Evolutionary conservation across 2,113 vertebrate genomes (phyloP).

Genomic region (Emydocephalus ijimae): DNA sequence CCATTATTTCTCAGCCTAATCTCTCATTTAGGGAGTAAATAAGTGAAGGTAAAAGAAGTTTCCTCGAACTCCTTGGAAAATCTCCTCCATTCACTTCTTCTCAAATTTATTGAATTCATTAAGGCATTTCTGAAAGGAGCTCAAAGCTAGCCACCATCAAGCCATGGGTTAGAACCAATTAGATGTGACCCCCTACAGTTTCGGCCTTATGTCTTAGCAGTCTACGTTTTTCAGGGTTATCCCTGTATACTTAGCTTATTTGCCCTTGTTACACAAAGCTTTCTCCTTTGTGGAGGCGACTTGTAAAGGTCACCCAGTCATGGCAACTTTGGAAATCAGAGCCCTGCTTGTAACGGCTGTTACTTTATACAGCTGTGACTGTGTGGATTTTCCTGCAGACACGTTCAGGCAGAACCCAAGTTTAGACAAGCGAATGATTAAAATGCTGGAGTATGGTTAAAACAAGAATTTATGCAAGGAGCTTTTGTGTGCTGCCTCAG

Average conservation of each 20-base stretch:
- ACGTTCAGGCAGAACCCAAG: not conserved
- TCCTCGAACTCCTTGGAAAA: not conserved
- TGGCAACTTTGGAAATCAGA: not conserved
- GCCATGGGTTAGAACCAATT: not conserved
- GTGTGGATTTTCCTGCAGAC: not conserved
- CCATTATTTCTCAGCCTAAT: not conserved
- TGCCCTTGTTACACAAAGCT: not conserved
- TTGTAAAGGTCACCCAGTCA: not conserved
- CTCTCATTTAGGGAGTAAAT: not conserved
- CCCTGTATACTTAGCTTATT: not conserved
- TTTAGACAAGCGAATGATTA: not conserved
- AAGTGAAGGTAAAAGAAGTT: not conserved
- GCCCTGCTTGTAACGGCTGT: not conserved
- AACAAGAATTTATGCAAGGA: not conserved
- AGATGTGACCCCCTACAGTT: not conserved
- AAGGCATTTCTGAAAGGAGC: not conserved
- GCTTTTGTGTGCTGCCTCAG: conserved; percentile 2
- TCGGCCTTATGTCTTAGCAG: not conserved
- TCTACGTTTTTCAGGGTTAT: not conserved
- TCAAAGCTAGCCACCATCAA: not conserved
- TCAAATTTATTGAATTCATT: not conserved
- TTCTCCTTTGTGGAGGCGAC: not conserved
- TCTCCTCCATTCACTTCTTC: not conserved
- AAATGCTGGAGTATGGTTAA: not conserved
- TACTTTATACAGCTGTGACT: not conserved